Evolutionary conservation across 2,113 vertebrate species (phyloP).

Genomic region (Entomyzon cyanotis): DNA sequence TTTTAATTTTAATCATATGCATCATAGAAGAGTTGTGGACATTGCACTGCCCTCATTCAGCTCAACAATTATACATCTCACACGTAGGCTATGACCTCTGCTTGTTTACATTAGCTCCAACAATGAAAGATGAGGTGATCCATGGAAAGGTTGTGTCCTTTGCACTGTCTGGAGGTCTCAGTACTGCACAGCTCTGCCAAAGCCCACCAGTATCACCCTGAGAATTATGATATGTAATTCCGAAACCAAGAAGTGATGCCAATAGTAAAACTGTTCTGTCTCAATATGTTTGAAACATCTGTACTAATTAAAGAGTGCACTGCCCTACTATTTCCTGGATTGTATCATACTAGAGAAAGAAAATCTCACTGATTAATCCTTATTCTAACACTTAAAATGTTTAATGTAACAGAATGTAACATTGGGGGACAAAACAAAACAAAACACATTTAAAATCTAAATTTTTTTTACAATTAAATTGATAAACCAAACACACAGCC

Average conservation of each 20-base stretch:
- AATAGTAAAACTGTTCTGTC: not conserved
- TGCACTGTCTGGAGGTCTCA: not conserved
- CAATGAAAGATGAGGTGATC: conserved; percentile 1
- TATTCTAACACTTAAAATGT: not conserved
- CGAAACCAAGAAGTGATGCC: not conserved
- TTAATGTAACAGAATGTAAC: not conserved
- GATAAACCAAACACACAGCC: not conserved
- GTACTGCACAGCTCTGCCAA: not conserved
- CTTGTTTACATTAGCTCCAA: not conserved
- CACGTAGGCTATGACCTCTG: not conserved
- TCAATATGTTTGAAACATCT: not conserved
- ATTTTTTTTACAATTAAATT: not conserved
- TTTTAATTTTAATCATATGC: not conserved
- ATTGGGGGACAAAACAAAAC: not conserved
- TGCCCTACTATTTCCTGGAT: not conserved
- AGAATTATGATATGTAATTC: not conserved
- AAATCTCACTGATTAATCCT: not conserved
- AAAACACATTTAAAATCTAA: not conserved
- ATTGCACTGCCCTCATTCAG: not conserved
- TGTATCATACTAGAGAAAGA: not conserved
- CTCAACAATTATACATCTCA: not conserved
- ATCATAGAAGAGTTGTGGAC: not conserved
- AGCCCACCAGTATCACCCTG: not conserved
- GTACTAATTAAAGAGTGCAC: not conserved
- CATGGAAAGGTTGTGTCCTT: not conserved